These are phyloP conservation scores for Bos javanicus DNA, from an alignment of 2,113 vertebrate genomes.

Conservation along the genomic window DNA sequence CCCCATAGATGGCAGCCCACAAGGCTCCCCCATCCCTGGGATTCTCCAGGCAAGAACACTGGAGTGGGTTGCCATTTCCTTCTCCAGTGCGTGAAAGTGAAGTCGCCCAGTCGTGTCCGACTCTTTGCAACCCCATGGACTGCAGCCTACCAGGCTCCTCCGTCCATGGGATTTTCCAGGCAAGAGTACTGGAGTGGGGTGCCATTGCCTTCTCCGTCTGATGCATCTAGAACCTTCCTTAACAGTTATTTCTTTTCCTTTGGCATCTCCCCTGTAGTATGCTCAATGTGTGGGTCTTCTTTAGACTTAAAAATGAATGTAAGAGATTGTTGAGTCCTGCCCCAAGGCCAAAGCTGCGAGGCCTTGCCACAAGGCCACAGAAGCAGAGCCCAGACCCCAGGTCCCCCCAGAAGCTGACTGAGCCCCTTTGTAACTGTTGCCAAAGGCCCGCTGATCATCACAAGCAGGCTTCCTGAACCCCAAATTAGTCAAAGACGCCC, in stretches of 20 bases:
- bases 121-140: too few species aligned
- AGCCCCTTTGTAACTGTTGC: not conserved
- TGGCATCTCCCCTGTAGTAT: not conserved
- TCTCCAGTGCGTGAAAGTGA: too few species aligned
- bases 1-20: too few species aligned
- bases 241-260: not conserved
- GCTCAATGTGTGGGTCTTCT: not conserved
- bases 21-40: too few species aligned
- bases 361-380: not conserved
- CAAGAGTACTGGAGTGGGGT: too few species aligned
- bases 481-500: not conserved
- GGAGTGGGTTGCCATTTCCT: too few species aligned
- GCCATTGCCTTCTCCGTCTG: not conserved
- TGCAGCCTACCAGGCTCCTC: too few species aligned
- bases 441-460: not conserved
- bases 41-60: too few species aligned
- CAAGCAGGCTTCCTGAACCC: not conserved
- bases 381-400: not conserved
- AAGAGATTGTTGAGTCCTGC: not conserved
- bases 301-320: not conserved
- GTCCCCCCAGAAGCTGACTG: not conserved
- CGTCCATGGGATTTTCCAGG: too few species aligned
- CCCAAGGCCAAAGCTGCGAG: not conserved
- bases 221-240: accelerated
- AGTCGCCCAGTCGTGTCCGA: too few species aligned